These are phyloP conservation scores for Drosophila setifemur DNA, from an alignment of 1,140 invertebrate genomes.

Conservation along the genomic window DNA sequence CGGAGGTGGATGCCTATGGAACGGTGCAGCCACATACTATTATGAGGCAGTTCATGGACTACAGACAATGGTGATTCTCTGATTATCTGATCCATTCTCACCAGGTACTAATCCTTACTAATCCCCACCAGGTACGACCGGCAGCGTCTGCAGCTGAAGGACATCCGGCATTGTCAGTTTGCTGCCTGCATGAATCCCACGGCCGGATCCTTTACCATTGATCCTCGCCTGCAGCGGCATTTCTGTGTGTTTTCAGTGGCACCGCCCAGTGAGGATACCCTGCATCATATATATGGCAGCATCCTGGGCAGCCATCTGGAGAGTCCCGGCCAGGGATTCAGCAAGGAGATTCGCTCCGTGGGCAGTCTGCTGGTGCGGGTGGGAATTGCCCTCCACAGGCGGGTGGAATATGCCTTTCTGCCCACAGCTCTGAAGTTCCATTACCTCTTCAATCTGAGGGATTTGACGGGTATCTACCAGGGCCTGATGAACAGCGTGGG, in stretches of 20 bases:
- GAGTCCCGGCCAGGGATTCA: conserved; percentile 88
- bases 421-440: conserved; percentile 98
- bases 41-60: conserved; percentile 96
- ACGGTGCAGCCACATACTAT: conserved; percentile 98
- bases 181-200: conserved; percentile 98
- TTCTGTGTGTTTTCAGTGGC: conserved; percentile 96
- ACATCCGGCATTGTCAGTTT: conserved; percentile 97
- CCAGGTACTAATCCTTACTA: background rate
- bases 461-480: conserved; percentile 95
- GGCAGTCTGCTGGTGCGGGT: conserved; percentile 87
- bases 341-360: conserved; percentile 85
- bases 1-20: conserved; percentile 96
- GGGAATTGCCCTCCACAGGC: conserved; percentile 90
- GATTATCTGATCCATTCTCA: background rate
- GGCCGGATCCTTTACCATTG: conserved; percentile 96
- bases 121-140: conserved; percentile 87
- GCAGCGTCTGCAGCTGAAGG: conserved; percentile 92
- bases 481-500: conserved; percentile 82
- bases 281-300: conserved; percentile 92
- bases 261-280: conserved; percentile 90
- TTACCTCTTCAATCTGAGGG: conserved; percentile 96
- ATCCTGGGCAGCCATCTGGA: conserved; percentile 91
- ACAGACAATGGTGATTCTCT: conserved; percentile 88
- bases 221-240: conserved; percentile 94
- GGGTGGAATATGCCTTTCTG: conserved; percentile 90